phyloP scores from a whole-genome alignment of 2,113 vertebrate species.

The Synchiropus splendidus region DNA sequence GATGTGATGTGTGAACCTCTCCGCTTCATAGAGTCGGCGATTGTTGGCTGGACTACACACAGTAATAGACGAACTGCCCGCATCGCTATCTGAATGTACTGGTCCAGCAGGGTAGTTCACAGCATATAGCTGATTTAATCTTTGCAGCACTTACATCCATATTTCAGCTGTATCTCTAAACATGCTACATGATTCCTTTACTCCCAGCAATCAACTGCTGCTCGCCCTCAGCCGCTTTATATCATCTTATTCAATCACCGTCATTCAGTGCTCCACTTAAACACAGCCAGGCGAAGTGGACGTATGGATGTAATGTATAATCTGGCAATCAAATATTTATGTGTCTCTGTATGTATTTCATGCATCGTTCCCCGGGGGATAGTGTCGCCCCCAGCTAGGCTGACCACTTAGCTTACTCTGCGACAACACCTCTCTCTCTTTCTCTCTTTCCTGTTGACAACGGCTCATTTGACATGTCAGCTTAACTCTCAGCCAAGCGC shows the following conservation, averaged over 20 bases:
- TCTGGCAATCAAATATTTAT: slow-evolving; percentile 41
- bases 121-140: too few species aligned
- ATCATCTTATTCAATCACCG: slow-evolving; percentile 7
- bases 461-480: slow-evolving; percentile 39
- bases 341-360: slow-evolving; percentile 29
- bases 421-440: slow-evolving; percentile 10
- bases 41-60: slow-evolving; percentile 3
- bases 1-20: slow-evolving; percentile 13
- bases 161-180: slow-evolving; percentile 20
- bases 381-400: slow-evolving; percentile 24
- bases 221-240: not conserved
- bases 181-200: slow-evolving; percentile 12
- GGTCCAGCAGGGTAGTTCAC: too few species aligned
- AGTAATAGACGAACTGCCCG: slow-evolving; percentile 2
- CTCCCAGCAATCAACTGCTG: not conserved
- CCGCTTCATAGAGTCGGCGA: slow-evolving; percentile 15
- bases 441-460: slow-evolving; percentile 24
- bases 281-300: slow-evolving; percentile 25
- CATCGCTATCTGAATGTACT: too few species aligned
- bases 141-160: slow-evolving; percentile 6
- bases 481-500: slow-evolving; percentile 24
- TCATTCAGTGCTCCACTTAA: slow-evolving; percentile 13
- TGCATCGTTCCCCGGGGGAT: slow-evolving; percentile 21
- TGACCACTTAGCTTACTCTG: slow-evolving; percentile 12
- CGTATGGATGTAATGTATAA: slow-evolving; percentile 24